Percentiles rank a stretch among this genome's conserved stretches.
Conservation (phyloP, 1,140 invertebrate species). For the Macrosteles quadrilineatus region DNA sequence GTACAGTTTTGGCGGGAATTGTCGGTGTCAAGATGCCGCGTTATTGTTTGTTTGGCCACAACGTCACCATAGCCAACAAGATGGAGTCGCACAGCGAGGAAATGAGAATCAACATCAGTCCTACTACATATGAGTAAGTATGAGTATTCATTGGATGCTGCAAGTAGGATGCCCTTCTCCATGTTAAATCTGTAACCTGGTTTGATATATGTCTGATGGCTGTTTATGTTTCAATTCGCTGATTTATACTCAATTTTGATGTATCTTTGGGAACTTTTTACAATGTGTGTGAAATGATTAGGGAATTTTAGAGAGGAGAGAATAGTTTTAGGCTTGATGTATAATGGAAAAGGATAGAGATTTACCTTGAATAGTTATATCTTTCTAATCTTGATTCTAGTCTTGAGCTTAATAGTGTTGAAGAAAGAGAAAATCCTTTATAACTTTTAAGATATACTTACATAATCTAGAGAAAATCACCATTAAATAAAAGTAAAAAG, state of each 20-base stretch:
- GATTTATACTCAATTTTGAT: background rate
- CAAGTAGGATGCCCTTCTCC: background rate
- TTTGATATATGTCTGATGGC: background rate
- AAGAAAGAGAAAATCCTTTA: too few species aligned
- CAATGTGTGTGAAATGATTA: too few species aligned
- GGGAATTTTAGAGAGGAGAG: too few species aligned
- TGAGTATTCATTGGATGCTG: background rate
- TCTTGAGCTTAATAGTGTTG: too few species aligned
- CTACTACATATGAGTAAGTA: constrained; percentile 87
- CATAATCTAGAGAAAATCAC: too few species aligned
- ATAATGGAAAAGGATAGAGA: too few species aligned
- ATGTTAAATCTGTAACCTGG: background rate
- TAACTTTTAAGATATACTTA: too few species aligned
- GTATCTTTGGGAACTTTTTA: background rate
- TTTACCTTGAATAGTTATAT: too few species aligned
- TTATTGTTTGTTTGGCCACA: constrained; percentile 90
- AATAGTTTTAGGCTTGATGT: too few species aligned
- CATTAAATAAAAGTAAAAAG: too few species aligned
- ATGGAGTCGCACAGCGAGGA: constrained; percentile 93
- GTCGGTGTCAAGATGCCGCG: constrained; percentile 90
- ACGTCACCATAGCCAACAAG: constrained; percentile 92
- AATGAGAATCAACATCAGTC: constrained; percentile 87
- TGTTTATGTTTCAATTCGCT: background rate
- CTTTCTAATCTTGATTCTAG: too few species aligned
- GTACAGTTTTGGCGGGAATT: constrained; percentile 83